Base-by-base conservation (phyloP, 1,140 invertebrate genomes). In the Drosophila hydei region DNA sequence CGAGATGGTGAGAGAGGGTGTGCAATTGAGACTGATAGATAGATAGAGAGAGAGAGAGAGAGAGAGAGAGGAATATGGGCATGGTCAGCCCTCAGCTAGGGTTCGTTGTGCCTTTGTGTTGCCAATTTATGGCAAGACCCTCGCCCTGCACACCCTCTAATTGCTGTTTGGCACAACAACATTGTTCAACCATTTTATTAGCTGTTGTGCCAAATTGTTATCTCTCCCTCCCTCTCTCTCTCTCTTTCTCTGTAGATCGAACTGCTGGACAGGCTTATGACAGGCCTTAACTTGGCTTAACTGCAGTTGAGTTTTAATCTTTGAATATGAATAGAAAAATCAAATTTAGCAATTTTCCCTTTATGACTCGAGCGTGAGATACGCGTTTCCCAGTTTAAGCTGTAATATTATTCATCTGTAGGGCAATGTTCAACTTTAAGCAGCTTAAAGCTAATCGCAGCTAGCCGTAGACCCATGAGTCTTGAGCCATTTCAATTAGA, bases 51-150 rank as follows among this genome's bases (percentile, higher is more conserved):
- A 14, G 25, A 18, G 54, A 43, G 23, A 23, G 18, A 33, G 56
- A 45, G 48, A 18, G 4, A 25, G 55, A 19, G 25, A 30, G 33
- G 6, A 16, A 25, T n/a, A n/a, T n/a, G 23, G 6, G 56, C 18
- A 8, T 38, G 51, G 12, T 21, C 30, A 33, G 30, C 3, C 9
- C 30, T 11, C 9, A n/a, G 36, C 19, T 19, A 47, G 18, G 12
- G 19, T n/a, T 21, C 45, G 52, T 16, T 43, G 4, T 21, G 27
- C 33, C 75, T 40, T 59, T 72, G 79, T 50, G 40, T 58, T 47
- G 38, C 18, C 78, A 79, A 83, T 83, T 79, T 79, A 75, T 84
- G 40, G 33, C 56, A 51, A 38, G 43, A 47, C 33, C 7, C 33
- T 36, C 25, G 14, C 18, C 19, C 59, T 38, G 40, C 33, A 18